Evolutionary conservation across 2,888 invertebrate genomes (phyloP).

Genomic region (Merodon equestris): DNA sequence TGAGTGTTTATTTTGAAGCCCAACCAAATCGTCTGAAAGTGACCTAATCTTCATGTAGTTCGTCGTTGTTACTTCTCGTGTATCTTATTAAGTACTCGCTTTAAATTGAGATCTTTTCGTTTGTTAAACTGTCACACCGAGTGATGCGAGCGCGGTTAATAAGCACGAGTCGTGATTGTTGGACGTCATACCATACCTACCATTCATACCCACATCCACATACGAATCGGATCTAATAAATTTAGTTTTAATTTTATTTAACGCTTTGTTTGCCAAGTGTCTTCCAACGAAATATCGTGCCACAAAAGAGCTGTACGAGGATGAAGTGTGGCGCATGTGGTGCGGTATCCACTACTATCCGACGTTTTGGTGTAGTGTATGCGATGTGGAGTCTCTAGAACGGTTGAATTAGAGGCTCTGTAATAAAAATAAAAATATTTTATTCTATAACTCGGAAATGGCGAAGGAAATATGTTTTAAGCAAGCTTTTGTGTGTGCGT

Average conservation of each 20-base stretch:
- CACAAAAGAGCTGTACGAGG: slow-evolving; percentile 38
- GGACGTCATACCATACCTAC: slow-evolving; percentile 27
- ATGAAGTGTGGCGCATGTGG: slow-evolving; percentile 34
- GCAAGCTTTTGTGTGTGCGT: background rate
- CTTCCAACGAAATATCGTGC: slow-evolving; percentile 28
- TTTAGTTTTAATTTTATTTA: slow-evolving; percentile 58
- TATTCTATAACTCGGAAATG: slow-evolving; percentile 24
- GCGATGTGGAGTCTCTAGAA: slow-evolving; percentile 43
- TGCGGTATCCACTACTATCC: slow-evolving; percentile 24
- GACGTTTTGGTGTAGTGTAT: slow-evolving; percentile 20
- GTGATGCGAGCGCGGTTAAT: slow-evolving; percentile 40
- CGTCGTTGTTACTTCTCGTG: background rate
- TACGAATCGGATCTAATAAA: slow-evolving; percentile 60
- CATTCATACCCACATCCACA: background rate
- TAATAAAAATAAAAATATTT: too few relatives aligned
- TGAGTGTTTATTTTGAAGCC: background rate
- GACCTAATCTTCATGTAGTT: slow-evolving; percentile 4
- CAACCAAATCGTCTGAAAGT: slow-evolving; percentile 35
- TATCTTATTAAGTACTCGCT: slow-evolving; percentile 19
- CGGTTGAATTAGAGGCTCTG: slow-evolving; percentile 37
- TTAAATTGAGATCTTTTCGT: slow-evolving; percentile 13
- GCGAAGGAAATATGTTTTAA: slow-evolving; percentile 23
- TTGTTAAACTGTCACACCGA: slow-evolving; percentile 25
- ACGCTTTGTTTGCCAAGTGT: slow-evolving; percentile 45
- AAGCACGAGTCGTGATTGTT: slow-evolving; percentile 35